Percentiles rank a stretch among this genome's conserved stretches.
Conservation (phyloP, 1,140 invertebrate species). For the Pogonomyrmex californicus region DNA sequence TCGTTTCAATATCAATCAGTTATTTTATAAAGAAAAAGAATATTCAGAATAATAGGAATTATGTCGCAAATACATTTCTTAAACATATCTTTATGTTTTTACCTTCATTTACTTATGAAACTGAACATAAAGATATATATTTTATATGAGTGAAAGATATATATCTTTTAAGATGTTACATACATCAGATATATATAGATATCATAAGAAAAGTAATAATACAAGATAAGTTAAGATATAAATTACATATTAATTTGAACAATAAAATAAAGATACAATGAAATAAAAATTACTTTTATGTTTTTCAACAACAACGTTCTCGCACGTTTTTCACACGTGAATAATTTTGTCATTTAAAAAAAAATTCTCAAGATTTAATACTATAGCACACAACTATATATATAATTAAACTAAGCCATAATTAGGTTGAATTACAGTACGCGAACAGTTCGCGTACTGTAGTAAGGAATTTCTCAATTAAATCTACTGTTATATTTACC, state of each 20-base stretch:
- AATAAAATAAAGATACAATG: neutral
- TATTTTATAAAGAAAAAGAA: neutral
- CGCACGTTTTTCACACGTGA: neutral
- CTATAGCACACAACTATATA: neutral
- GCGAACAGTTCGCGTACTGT: neutral
- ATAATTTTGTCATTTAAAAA: neutral
- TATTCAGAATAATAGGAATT: neutral
- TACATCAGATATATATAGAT: too few relatives aligned
- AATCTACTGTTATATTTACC: constrained; percentile 24
- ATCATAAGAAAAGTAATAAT: neutral
- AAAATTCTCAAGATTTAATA: neutral
- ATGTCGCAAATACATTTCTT: neutral
- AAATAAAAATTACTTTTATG: neutral
- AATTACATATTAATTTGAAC: too few relatives aligned
- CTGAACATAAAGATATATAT: neutral
- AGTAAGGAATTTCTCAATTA: neutral
- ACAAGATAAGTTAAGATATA: neutral
- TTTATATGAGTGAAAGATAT: neutral
- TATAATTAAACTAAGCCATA: constrained; percentile 10
- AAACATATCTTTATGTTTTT: neutral
- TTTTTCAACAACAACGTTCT: neutral
- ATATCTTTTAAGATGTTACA: neutral
- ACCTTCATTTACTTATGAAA: neutral
- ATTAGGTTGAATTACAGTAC: constrained; percentile 18
- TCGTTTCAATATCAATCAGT: neutral